phyloP scores from a whole-genome alignment of 2,797 vertebrate genomes.

The Pogonophryne albipinna region DNA sequence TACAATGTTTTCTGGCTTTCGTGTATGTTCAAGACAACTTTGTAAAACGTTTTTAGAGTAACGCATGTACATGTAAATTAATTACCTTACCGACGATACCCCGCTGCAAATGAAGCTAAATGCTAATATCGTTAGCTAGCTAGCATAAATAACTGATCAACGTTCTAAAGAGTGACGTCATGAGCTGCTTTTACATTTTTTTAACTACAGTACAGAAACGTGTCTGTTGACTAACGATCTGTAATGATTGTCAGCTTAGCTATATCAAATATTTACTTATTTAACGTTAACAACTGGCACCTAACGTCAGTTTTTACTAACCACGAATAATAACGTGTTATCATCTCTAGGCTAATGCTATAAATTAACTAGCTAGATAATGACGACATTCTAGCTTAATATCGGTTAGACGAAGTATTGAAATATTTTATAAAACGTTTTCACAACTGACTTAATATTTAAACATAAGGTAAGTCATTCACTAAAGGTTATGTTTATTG shows the following conservation, averaged over 20 bases:
- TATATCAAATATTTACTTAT: too few species aligned
- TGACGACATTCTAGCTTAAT: too few species aligned
- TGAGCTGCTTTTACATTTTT: neutral
- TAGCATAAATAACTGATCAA: neutral
- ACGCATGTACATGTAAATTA: neutral
- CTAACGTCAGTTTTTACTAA: neutral
- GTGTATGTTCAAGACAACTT: neutral
- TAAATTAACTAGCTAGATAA: neutral
- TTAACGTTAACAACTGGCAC: neutral
- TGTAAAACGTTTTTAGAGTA: too few species aligned
- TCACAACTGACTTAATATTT: neutral
- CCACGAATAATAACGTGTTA: neutral
- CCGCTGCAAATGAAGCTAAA: slow-evolving; percentile 1
- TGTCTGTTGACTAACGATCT: neutral
- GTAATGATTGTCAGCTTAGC: neutral
- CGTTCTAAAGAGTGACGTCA: neutral
- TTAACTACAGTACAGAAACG: neutral
- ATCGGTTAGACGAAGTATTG: neutral
- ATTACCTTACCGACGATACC: neutral
- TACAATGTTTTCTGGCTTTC: neutral
- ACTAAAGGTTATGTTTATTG: too few species aligned
- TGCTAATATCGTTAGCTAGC: neutral
- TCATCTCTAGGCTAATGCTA: neutral
- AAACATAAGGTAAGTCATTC: neutral
- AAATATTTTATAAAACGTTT: neutral